Conservation (phyloP, 2,888 invertebrate genomes). For the Cynaeus angustus region DNA sequence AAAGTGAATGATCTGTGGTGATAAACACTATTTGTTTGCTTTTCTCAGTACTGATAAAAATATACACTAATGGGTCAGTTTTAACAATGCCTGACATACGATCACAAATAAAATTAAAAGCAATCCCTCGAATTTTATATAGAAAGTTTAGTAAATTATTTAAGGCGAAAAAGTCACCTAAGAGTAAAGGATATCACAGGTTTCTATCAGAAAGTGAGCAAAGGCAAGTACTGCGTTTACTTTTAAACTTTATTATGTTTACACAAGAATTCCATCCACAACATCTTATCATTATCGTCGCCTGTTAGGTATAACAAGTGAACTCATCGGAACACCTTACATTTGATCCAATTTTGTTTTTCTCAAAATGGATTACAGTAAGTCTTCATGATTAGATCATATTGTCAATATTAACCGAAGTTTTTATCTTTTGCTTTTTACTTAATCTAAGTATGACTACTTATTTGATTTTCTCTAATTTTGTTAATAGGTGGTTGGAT, state of each 20-base stretch:
- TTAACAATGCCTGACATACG: constrained; percentile 59
- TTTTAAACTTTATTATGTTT: neutral
- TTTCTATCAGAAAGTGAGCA: constrained; percentile 82
- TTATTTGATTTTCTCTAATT: neutral
- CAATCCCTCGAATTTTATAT: constrained; percentile 55
- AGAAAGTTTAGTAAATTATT: constrained; percentile 65
- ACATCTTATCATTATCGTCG: no score
- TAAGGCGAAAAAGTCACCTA: constrained; percentile 72
- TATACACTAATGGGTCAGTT: constrained; percentile 50
- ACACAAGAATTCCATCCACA: no score
- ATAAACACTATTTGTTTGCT: constrained; percentile 45
- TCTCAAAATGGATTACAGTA: constrained; percentile 28
- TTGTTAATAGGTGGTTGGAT: constrained; percentile 83
- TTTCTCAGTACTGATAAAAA: constrained; percentile 20
- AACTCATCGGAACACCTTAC: no score
- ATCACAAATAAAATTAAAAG: constrained; percentile 54
- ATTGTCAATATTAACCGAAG: neutral
- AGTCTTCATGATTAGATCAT: constrained; percentile 5
- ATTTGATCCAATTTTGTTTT: no score
- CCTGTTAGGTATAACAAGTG: no score
- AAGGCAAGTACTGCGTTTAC: constrained; percentile 72
- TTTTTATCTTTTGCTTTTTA: neutral
- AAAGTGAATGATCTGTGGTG: constrained; percentile 40
- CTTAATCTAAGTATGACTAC: neutral
- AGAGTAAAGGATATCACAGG: constrained; percentile 76